Evolutionary conservation across 2,113 vertebrate species (phyloP), one percentile per base, ranked within the genome.

Genomic region (Mustelus asterias): DNA sequence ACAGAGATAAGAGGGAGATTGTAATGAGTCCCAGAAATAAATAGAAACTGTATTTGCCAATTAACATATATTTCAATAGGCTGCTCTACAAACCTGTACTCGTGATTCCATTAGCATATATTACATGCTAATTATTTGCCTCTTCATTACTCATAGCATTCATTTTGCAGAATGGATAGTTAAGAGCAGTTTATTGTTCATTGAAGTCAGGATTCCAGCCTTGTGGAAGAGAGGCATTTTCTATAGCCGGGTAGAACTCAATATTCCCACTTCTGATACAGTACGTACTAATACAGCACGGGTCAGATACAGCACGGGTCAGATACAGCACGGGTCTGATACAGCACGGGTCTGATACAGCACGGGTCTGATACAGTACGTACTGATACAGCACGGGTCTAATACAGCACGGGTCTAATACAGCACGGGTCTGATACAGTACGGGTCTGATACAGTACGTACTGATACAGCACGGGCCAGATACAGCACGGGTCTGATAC

Each of bases 21-120:
- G 11, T 41, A 93, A 93, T 33, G n/a, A 93, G 33, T 37, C 1
- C 0, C n/a, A 16, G 20, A n/a, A 93, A 93, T 67, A 93, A 65
- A 65, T 65, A 60, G 60, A 20, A 93, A 93, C 33, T 44, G 63
- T 37, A 93, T 93, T 93, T 63, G 33, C 60, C 63, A 93, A 65
- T 93, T 93, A 93, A 93, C 89, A 93, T 92, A 92, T 37, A 65
- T 65, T 93, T 93, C n/a, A 93, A 37, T 65, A 93, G 89, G n/a
- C 89, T 93, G 58, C 60, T 67, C n/a, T 20, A 93, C 89, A 93
- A 93, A 93, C n/a, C 60, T 37, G 18, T 60, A 65, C 89, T 63
- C 37, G 60, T 41, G 60, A 67, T 90, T 33, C 60, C 33, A 93
- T 93, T 93, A 93, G 33, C 60, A 93, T 93, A 93, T 37, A 90